These are phyloP conservation scores for Gnathonemus echidnorhynchus DNA, from an alignment of 2,113 vertebrate genomes.

Conservation along the genomic window DNA sequence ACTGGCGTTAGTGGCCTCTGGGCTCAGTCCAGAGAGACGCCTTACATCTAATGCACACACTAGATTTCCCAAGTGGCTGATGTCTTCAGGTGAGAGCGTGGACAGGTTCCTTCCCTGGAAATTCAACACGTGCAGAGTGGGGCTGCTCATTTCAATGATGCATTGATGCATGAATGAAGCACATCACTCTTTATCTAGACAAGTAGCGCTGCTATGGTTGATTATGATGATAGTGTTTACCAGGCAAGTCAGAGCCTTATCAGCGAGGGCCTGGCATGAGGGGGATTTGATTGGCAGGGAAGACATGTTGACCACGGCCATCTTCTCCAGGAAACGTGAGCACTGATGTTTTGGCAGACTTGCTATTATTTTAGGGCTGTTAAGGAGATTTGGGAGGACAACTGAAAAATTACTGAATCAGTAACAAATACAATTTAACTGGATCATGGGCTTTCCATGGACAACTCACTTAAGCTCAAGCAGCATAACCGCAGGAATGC, in stretches of 20 bases:
- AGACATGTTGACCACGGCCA: constrained; percentile 40
- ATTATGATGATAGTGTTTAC: constrained; percentile 18
- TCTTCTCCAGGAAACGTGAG: constrained; percentile 38
- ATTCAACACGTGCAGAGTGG: background rate
- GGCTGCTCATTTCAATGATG: background rate
- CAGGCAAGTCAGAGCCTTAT: constrained; percentile 46
- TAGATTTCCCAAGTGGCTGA: constrained; percentile 42
- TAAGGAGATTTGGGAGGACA: background rate
- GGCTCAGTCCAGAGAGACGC: constrained; percentile 38
- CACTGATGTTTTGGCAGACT: constrained; percentile 46
- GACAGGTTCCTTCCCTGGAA: constrained; percentile 43
- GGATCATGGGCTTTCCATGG: background rate
- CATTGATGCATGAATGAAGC: background rate
- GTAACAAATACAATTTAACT: background rate
- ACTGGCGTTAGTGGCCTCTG: constrained; percentile 32
- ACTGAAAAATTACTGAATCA: background rate
- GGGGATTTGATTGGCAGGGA: constrained; percentile 16
- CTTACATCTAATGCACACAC: constrained; percentile 48
- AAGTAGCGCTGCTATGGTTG: background rate
- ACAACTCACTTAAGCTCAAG: constrained; percentile 48
- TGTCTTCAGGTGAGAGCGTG: constrained; percentile 30
- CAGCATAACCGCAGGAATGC: constrained; percentile 43
- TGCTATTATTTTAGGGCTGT: constrained; percentile 36
- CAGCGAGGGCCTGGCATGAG: constrained; percentile 27
- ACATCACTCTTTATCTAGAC: background rate